Base-by-base conservation (phyloP, 2,888 invertebrate genomes). In the Sarcophaga carnaria region DNA sequence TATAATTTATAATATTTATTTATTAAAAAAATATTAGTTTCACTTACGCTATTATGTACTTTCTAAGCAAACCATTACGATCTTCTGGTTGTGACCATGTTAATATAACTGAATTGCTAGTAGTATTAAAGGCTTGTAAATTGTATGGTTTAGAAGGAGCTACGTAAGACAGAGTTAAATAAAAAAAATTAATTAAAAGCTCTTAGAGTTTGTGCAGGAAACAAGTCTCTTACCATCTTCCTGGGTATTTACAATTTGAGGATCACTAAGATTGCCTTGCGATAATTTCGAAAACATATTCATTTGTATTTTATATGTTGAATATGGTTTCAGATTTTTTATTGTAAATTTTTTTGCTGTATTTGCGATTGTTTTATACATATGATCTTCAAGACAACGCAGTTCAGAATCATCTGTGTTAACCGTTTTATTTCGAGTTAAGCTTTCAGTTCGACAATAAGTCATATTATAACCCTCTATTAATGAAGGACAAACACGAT, bases 391-490 rank as follows among this genome's bases (percentile, higher is more conserved):
- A 4, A 72, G 4, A 25, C 82, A 82, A 14, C 49, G 49, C 8
- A 72, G 22, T 14, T 47, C 20, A 3, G 67, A 37, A 5, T 25
- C 8, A 10, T 74, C 79, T 49, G 22, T 76, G 49, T 49, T 60
- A 20, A 37, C 22, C 8, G n/a, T 45, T 71, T 85, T 83, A 83
- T 37, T 70, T 37, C 22, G 6, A 12, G 74, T 93, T 63, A 94
- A 94, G 78, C 94, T 94, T 0, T 95, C 94, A 79, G 95, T 94
- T 0, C 95, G 95, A 90, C 97, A 97, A 90, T 97, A 97, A 82
- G 95, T 95, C 75, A 97, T 95, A 59, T 94, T 94, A 92, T 96
- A 97, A 14, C 96, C 97, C 89, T 94, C 95, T 69, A 97, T 95
- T 77, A 95, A 95, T 4, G 96, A 96, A 87, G 96, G 95, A 90